These are phyloP conservation scores for Paralichthys olivaceus DNA, from an alignment of 2,113 vertebrate genomes.

Conservation along the genomic window DNA sequence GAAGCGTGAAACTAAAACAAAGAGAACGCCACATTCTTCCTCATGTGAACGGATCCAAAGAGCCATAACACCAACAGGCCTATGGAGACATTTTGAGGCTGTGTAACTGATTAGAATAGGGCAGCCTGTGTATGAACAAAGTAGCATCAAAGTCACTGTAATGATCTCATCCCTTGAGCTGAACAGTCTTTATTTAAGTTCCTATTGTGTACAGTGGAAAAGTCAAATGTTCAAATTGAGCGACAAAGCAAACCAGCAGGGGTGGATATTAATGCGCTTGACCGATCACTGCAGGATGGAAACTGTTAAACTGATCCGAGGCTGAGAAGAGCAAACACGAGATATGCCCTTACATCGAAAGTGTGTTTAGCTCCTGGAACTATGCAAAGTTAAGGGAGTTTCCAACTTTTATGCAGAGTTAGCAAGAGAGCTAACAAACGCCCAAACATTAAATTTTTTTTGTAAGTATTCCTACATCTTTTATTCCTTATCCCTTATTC, in stretches of 20 bases:
- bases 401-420: not conserved
- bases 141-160: constrained; percentile 12
- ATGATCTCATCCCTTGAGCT: constrained; percentile 30
- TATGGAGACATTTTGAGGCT: not conserved
- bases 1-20: constrained; percentile 15
- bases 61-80: not conserved
- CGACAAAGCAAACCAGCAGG: constrained; percentile 54
- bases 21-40: constrained; percentile 4
- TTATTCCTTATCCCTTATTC: not conserved
- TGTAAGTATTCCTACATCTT: not conserved
- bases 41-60: not conserved
- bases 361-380: not conserved
- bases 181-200: constrained; percentile 19
- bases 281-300: constrained; percentile 1
- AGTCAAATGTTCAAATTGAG: constrained; percentile 43
- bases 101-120: not conserved
- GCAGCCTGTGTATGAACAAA: constrained; percentile 20
- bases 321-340: not conserved
- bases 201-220: constrained; percentile 38
- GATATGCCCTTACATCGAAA: not conserved
- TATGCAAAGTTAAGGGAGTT: not conserved
- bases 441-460: too few species aligned
- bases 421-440: not conserved
- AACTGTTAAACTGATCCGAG: constrained; percentile 42
- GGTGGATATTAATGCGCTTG: constrained; percentile 38